A percentile compares a stretch with the other conserved stretches of the same genome.
phyloP scores from a whole-genome alignment of 2,113 vertebrate genomes.

The Eubucco bourcierii region DNA sequence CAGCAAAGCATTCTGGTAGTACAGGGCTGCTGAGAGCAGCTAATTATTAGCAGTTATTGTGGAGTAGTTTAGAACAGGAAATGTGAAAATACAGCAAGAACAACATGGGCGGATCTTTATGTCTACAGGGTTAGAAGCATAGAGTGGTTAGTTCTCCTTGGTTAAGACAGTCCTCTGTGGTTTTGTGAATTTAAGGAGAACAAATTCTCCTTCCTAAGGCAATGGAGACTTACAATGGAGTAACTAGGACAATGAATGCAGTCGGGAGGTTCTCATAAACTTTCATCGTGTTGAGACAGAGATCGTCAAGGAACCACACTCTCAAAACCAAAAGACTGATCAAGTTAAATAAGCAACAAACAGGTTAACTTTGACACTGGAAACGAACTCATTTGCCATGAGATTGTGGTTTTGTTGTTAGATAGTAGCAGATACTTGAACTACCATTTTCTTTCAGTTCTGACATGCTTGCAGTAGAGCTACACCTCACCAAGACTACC shows the following conservation, averaged over 20 bases:
- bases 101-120: fast-evolving
- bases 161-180: not conserved
- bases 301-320: not conserved
- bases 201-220: not conserved
- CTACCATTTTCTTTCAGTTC: not conserved
- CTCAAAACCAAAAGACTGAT: not conserved
- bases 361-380: not conserved
- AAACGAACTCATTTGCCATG: not conserved
- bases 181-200: not conserved
- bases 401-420: not conserved
- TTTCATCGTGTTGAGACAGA: not conserved
- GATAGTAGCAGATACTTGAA: not conserved
- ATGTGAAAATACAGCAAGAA: not conserved
- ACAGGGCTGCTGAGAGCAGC: not conserved
- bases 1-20: not conserved
- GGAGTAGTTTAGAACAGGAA: not conserved
- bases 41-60: not conserved
- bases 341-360: not conserved
- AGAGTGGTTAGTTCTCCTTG: not conserved
- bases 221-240: not conserved
- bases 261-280: not conserved
- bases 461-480: not conserved
- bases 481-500: not conserved
- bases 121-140: not conserved
- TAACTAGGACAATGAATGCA: not conserved